These are phyloP conservation scores for Pollachius pollachius DNA, from an alignment of 2,113 vertebrate genomes.

Conservation along the genomic window DNA sequence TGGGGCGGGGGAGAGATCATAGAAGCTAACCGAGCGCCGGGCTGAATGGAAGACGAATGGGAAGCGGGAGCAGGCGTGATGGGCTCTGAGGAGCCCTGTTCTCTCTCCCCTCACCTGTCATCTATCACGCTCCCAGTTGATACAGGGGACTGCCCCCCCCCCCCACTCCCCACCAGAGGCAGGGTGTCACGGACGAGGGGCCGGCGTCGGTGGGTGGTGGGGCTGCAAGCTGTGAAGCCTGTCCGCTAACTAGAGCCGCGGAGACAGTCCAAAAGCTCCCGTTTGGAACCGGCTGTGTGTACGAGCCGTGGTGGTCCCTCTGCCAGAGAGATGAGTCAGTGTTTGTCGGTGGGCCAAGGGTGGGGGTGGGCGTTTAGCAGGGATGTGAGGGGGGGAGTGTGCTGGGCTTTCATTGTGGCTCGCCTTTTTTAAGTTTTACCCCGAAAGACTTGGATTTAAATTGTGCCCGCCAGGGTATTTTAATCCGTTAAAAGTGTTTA, in stretches of 20 bases:
- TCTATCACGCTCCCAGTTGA: slow-evolving; percentile 67
- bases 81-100: slow-evolving; percentile 66
- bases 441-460: too few relatives aligned
- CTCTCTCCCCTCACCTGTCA: slow-evolving; percentile 55
- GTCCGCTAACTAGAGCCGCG: too few relatives aligned
- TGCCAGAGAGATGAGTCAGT: too few relatives aligned
- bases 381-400: too few relatives aligned
- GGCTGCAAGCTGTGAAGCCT: too few relatives aligned
- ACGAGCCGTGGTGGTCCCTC: slow-evolving; percentile 15
- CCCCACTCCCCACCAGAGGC: slow-evolving; percentile 18
- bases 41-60: slow-evolving; percentile 73
- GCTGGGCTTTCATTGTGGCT: too few relatives aligned
- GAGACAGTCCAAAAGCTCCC: slow-evolving; percentile 12
- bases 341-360: too few relatives aligned
- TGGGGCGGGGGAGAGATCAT: slow-evolving; percentile 29
- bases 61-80: slow-evolving; percentile 62
- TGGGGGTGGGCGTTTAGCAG: too few relatives aligned
- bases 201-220: slow-evolving; percentile 10
- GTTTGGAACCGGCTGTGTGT: slow-evolving; percentile 12
- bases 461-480: too few relatives aligned
- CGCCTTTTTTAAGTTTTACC: too few relatives aligned
- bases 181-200: not conserved
- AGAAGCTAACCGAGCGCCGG: slow-evolving; percentile 59
- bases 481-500: too few relatives aligned
- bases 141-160: slow-evolving; percentile 53